These are phyloP conservation scores for Ctenicera cuprea DNA, from an alignment of 2,888 invertebrate genomes.

Conservation along the genomic window DNA sequence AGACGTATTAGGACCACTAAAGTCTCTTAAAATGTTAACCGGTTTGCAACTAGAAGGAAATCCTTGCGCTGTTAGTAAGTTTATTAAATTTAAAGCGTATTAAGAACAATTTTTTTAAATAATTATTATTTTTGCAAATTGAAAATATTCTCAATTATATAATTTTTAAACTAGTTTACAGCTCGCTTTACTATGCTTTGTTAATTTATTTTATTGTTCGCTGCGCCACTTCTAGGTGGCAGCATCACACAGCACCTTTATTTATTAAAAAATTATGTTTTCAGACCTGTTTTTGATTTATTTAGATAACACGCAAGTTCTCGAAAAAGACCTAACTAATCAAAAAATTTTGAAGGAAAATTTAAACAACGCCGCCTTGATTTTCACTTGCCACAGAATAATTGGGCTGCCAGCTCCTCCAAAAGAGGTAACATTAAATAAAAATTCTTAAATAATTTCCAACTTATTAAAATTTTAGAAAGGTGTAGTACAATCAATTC, in stretches of 20 bases:
- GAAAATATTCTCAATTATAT: too few relatives aligned
- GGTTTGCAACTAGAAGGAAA: conserved; percentile 75
- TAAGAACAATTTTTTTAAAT: not conserved
- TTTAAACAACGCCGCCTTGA: conserved; percentile 71
- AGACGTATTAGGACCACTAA: conserved; percentile 70
- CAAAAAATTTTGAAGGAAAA: conserved; percentile 63
- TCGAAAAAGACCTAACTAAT: conserved; percentile 63
- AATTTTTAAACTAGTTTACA: not conserved
- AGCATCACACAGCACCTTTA: conserved; percentile 1
- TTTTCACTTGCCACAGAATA: conserved; percentile 74
- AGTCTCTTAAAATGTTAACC: conserved; percentile 69
- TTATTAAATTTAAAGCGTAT: conserved; percentile 20
- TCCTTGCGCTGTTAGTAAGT: conserved; percentile 75
- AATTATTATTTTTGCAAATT: not conserved
- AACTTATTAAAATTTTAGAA: conserved; percentile 56
- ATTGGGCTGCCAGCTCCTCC: conserved; percentile 76
- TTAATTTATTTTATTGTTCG: too few relatives aligned
- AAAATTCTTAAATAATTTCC: not conserved
- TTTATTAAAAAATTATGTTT: not conserved
- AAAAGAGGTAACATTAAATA: conserved; percentile 70
- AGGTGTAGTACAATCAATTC: conserved; percentile 70
- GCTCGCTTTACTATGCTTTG: too few relatives aligned
- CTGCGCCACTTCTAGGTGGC: not conserved
- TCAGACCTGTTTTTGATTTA: conserved; percentile 67
- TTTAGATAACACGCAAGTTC: conserved; percentile 74